Evolutionary conservation across 2,888 invertebrate species (phyloP).

Genomic region (Unio delphinus): DNA sequence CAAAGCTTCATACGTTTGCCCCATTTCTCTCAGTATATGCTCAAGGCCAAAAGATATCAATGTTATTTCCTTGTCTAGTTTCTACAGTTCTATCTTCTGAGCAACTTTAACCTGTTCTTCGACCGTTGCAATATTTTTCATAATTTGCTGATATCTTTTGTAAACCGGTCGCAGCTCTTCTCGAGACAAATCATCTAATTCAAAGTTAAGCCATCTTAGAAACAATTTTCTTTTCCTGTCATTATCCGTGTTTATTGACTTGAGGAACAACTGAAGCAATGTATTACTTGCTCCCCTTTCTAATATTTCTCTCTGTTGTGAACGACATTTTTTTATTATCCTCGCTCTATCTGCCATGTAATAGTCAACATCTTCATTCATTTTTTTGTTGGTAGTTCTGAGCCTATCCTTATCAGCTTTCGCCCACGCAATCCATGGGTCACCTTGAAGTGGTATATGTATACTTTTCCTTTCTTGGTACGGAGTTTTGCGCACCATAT

Average conservation of each 20-base stretch:
- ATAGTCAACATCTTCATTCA: too few relatives aligned
- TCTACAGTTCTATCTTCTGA: neutral
- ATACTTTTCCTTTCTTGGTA: too few relatives aligned
- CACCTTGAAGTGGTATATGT: too few relatives aligned
- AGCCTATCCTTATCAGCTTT: too few relatives aligned
- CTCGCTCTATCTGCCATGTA: too few relatives aligned
- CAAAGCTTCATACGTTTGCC: conserved; percentile 16
- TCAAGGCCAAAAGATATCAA: conserved; percentile 12
- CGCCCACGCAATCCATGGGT: too few relatives aligned
- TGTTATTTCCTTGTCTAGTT: conserved; percentile 4
- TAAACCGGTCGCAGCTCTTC: neutral
- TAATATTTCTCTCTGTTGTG: neutral
- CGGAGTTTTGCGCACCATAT: too few relatives aligned
- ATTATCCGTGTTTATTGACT: neutral
- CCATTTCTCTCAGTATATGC: conserved; percentile 16
- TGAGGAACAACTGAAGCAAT: neutral
- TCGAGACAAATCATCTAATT: neutral
- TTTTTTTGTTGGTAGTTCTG: too few relatives aligned
- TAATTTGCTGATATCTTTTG: neutral
- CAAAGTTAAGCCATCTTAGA: neutral
- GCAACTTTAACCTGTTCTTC: neutral
- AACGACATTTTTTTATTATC: neutral
- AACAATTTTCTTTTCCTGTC: neutral
- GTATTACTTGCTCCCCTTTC: neutral
- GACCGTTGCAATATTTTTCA: neutral